These are phyloP conservation scores for Suncus etruscus DNA, from an alignment of 2,113 vertebrate genomes.

Conservation along the genomic window DNA sequence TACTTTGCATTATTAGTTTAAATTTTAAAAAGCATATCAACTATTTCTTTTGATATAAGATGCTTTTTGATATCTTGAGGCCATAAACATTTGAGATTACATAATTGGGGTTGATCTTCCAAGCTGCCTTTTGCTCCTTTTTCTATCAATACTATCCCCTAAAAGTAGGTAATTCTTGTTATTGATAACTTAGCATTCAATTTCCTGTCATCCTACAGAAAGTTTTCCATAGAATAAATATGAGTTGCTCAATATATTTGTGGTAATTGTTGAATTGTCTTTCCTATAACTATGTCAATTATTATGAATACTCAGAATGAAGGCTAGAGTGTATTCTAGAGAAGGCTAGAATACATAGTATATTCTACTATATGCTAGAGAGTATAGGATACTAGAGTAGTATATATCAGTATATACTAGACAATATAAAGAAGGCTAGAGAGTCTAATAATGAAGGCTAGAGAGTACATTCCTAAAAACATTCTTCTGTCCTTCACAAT, in stretches of 20 bases:
- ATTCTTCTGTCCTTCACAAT: too few species aligned
- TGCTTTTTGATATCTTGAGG: slow-evolving; percentile 7
- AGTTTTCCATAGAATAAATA: neutral
- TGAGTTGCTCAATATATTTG: slow-evolving; percentile 20
- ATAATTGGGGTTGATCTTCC: neutral
- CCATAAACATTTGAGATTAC: neutral
- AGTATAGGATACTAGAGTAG: too few species aligned
- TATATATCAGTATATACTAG: too few species aligned
- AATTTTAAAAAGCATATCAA: neutral
- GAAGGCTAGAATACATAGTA: too few species aligned
- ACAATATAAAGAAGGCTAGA: too few species aligned
- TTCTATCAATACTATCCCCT: neutral
- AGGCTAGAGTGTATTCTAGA: neutral
- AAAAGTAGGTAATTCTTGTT: slow-evolving; percentile 24
- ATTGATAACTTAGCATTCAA: neutral
- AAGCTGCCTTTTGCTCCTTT: neutral
- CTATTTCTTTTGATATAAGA: neutral
- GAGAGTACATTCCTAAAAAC: neutral
- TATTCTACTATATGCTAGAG: neutral
- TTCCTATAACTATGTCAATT: neutral
- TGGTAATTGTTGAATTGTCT: neutral
- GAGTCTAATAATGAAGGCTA: too few species aligned
- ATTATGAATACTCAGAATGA: neutral
- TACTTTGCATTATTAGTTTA: neutral
- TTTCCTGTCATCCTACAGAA: neutral